Conservation (phyloP, 2,888 invertebrate genomes). For the Mystacides longicornis region DNA sequence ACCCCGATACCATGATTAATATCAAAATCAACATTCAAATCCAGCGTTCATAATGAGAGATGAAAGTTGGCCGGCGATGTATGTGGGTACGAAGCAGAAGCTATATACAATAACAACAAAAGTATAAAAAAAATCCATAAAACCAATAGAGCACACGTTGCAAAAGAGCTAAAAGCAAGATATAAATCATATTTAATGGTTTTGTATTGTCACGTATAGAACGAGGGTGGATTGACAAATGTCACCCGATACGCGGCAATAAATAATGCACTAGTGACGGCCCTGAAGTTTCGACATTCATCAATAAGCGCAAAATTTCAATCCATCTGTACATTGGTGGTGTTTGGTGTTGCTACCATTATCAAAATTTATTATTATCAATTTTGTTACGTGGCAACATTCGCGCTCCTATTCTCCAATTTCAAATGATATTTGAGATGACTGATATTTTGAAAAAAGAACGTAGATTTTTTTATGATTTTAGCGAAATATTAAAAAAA, state of each 20-base stretch:
- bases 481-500: no score
- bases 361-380: slow-evolving; percentile 11
- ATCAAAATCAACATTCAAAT: no score
- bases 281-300: slow-evolving; percentile 6
- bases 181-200: slow-evolving; percentile 19
- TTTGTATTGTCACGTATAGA: slow-evolving; percentile 14
- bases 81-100: no score
- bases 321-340: slow-evolving; percentile 8
- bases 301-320: slow-evolving; percentile 16
- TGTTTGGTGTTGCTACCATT: slow-evolving; percentile 2
- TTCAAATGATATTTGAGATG: no score
- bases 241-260: slow-evolving; percentile 9
- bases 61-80: no score
- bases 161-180: slow-evolving; percentile 8
- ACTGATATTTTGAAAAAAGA: no score
- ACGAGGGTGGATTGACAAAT: slow-evolving; percentile 20
- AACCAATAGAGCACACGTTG: slow-evolving; percentile 18
- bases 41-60: no score
- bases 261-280: slow-evolving; percentile 9
- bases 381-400: neutral
- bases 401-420: neutral
- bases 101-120: no score
- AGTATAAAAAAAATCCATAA: no score
- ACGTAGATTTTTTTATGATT: no score
- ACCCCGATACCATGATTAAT: no score